Conservation (phyloP, 2,113 vertebrate species). For the Ceuthmochares aereus region DNA sequence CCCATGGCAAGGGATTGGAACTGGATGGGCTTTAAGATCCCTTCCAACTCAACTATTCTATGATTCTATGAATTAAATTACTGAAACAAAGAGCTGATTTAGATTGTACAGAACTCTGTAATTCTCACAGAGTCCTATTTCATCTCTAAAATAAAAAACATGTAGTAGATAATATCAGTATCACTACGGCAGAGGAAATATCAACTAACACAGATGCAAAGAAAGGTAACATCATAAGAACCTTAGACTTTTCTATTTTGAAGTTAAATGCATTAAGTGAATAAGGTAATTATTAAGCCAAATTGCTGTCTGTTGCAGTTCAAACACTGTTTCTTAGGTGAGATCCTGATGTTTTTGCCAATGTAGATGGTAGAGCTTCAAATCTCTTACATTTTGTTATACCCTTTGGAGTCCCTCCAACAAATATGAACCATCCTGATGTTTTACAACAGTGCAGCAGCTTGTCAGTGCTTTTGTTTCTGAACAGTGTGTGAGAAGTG, state of each 20-base stretch:
- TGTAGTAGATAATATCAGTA: not conserved
- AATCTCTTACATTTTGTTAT: not conserved
- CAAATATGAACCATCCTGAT: not conserved
- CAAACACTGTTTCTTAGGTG: not conserved
- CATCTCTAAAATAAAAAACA: not conserved
- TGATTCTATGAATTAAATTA: not conserved
- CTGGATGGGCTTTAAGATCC: too few species aligned
- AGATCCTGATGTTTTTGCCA: not conserved
- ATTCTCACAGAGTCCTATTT: not conserved
- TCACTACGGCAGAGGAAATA: not conserved
- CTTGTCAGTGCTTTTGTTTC: constrained; percentile 61
- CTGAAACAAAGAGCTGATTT: not conserved
- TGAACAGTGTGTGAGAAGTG: constrained; percentile 29
- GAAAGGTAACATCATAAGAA: not conserved
- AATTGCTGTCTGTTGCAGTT: not conserved
- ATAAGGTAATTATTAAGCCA: not conserved
- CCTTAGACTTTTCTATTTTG: not conserved
- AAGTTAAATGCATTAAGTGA: not conserved
- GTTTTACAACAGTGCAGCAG: constrained; percentile 11
- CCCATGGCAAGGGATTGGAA: too few species aligned
- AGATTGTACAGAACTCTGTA: not conserved
- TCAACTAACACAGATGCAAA: not conserved
- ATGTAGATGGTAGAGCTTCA: not conserved
- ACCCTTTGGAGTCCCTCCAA: constrained; percentile 26
- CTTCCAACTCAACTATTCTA: too few species aligned